These are phyloP conservation scores for Campaea margaritaria DNA, from an alignment of 2,888 invertebrate species.

Conservation along the genomic window DNA sequence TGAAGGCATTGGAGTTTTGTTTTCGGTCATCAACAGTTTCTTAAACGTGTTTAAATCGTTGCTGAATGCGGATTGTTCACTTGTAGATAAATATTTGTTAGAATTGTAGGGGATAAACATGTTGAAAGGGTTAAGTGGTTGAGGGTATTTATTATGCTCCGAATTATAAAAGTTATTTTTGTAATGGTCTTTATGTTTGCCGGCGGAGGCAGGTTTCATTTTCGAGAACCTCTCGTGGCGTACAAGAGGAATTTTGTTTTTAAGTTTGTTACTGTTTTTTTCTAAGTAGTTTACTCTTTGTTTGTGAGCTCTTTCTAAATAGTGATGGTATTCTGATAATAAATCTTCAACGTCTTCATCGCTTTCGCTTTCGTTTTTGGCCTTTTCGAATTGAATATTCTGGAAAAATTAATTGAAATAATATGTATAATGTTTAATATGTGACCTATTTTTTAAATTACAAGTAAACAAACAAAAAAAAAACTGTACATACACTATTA, in stretches of 20 bases:
- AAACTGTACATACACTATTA: conserved; percentile 11
- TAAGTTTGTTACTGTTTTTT: conserved; percentile 57
- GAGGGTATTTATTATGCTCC: conserved; percentile 44
- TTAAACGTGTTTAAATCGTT: conserved; percentile 44
- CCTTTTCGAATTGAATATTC: conserved; percentile 59
- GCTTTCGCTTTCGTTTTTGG: conserved; percentile 67
- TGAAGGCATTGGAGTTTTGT: conserved; percentile 48
- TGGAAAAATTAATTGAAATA: conserved; percentile 50
- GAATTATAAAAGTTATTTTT: conserved; percentile 53
- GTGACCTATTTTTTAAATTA: neutral
- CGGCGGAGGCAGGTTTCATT: conserved; percentile 38
- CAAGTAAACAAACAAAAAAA: neutral
- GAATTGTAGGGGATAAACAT: conserved; percentile 60
- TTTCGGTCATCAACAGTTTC: conserved; percentile 43
- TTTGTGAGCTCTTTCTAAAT: conserved; percentile 74
- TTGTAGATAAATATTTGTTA: conserved; percentile 51
- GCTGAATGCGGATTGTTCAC: conserved; percentile 41
- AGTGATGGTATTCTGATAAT: conserved; percentile 72
- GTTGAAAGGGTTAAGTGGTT: conserved; percentile 57
- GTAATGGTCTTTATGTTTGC: conserved; percentile 53
- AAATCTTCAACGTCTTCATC: conserved; percentile 73
- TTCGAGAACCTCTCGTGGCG: conserved; percentile 67
- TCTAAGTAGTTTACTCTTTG: conserved; percentile 66
- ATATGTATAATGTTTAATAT: neutral
- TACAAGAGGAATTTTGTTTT: conserved; percentile 72